phyloP scores from a whole-genome alignment of 2,888 invertebrate species.

The Nebria brevicollis region DNA sequence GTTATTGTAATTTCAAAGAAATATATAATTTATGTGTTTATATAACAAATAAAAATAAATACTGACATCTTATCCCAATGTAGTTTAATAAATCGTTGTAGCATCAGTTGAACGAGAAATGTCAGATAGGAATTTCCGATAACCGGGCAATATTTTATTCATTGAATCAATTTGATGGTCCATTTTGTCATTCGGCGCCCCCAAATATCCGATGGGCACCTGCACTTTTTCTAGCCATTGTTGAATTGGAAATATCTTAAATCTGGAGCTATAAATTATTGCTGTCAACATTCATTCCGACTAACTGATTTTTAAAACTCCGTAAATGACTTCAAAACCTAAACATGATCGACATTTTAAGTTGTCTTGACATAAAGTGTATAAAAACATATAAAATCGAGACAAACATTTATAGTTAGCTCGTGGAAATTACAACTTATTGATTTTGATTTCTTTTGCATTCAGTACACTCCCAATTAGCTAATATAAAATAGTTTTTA shows the following conservation, averaged over 20 bases:
- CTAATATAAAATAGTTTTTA: too few relatives aligned
- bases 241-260: background rate
- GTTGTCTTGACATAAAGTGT: background rate
- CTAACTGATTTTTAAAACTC: background rate
- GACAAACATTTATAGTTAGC: background rate
- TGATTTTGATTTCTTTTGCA: too few relatives aligned
- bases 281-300: background rate
- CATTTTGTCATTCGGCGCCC: background rate
- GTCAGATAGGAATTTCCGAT: background rate
- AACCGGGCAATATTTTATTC: conserved; percentile 1
- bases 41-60: too few relatives aligned
- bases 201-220: background rate
- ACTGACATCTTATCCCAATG: background rate
- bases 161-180: background rate
- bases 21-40: too few relatives aligned
- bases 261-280: background rate
- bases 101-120: background rate
- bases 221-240: background rate
- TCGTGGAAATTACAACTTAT: background rate
- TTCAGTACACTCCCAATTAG: too few relatives aligned
- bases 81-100: background rate
- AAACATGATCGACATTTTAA: background rate
- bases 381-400: background rate
- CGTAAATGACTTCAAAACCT: background rate
- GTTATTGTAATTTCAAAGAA: background rate